phyloP scores from a whole-genome alignment of 2,797 vertebrate genomes.

The Setipinna tenuifilis region DNA sequence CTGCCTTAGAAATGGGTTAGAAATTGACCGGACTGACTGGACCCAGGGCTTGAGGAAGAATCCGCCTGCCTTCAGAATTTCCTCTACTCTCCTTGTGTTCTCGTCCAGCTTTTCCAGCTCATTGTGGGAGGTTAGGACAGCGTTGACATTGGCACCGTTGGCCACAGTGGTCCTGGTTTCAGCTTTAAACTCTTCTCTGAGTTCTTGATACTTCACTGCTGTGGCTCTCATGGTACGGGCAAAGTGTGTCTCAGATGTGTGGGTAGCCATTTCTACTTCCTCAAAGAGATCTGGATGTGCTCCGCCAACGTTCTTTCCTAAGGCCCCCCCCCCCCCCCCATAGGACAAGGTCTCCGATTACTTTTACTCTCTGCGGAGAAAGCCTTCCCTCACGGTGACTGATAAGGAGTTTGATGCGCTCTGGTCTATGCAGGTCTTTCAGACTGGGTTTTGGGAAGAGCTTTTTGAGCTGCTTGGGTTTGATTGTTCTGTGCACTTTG shows the following conservation, averaged over 20 bases:
- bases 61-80: constrained; percentile 32
- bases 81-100: constrained; percentile 24
- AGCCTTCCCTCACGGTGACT: no score
- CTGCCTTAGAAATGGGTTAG: no score
- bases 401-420: neutral
- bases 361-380: no score
- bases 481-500: neutral
- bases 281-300: no score
- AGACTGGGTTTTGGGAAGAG: neutral
- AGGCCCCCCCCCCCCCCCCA: neutral
- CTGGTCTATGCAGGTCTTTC: neutral
- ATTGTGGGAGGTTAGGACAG: constrained; percentile 31
- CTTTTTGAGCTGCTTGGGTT: neutral
- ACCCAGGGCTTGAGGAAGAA: constrained; percentile 38
- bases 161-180: no score
- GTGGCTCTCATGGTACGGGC: neutral
- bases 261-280: no score
- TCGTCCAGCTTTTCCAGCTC: constrained; percentile 1
- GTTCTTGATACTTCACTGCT: neutral
- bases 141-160: no score
- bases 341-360: neutral
- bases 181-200: constrained; percentile 38
- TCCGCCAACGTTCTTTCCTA: neutral
- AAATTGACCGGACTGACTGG: no score
- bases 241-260: no score